Conservation (phyloP, 2,113 vertebrate genomes). For the Enhydra lutris region DNA sequence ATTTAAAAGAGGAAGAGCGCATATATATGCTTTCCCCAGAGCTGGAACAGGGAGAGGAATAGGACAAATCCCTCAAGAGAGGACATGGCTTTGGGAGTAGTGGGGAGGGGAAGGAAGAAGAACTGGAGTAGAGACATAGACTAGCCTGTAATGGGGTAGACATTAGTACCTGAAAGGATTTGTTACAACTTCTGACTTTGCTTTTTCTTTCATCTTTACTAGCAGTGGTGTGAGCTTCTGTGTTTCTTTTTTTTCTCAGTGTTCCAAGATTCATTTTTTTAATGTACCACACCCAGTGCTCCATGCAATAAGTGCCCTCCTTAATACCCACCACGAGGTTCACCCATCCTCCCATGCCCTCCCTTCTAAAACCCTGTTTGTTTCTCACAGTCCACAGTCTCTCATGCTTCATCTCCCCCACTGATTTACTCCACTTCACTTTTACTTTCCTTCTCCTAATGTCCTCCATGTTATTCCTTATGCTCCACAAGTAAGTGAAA, state of each 20-base stretch:
- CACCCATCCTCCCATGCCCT: too few species aligned
- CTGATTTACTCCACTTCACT: too few species aligned
- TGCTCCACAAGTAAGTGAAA: too few species aligned
- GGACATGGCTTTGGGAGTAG: not conserved
- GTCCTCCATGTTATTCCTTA: too few species aligned
- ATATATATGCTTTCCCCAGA: not conserved
- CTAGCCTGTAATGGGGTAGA: not conserved
- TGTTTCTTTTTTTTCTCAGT: not conserved
- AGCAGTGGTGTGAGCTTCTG: not conserved
- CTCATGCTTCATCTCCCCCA: too few species aligned
- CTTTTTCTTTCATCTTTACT: constrained; percentile 20
- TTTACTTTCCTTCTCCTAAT: too few species aligned
- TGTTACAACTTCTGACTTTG: not conserved
- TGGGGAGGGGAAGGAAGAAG: not conserved
- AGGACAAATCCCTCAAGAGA: not conserved
- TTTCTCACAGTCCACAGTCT: too few species aligned
- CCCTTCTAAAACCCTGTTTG: too few species aligned
- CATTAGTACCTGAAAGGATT: not conserved
- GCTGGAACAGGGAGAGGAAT: not conserved
- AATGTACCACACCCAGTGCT: too few species aligned
- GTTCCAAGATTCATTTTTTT: too few species aligned
- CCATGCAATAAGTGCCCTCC: too few species aligned
- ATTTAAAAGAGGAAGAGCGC: not conserved
- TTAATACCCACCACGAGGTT: too few species aligned
- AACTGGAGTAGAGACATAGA: not conserved